phyloP scores from a whole-genome alignment of 1,140 invertebrate species.

The Thaumetopoea pityocampa region DNA sequence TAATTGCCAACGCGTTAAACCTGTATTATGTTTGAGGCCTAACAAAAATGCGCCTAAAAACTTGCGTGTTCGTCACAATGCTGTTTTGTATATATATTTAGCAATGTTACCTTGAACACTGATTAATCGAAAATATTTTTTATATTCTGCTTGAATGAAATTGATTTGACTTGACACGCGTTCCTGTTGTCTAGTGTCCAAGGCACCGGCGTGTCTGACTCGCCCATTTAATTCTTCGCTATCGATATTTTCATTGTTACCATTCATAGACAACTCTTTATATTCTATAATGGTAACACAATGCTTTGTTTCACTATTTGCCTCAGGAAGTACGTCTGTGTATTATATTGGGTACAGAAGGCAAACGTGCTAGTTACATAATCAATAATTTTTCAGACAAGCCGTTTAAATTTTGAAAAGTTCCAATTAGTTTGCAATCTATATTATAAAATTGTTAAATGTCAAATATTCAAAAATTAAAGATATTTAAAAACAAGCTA shows the following conservation, averaged over 20 bases:
- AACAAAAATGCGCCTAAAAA: too few relatives aligned
- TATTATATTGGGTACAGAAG: slow-evolving; percentile 1
- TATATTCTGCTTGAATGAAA: slow-evolving; percentile 5
- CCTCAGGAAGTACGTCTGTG: slow-evolving; percentile 11
- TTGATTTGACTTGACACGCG: slow-evolving; percentile 10
- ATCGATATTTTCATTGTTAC: slow-evolving; percentile 13
- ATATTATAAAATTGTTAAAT: too few relatives aligned
- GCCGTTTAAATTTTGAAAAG: too few relatives aligned
- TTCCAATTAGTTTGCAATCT: too few relatives aligned
- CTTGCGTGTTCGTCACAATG: neutral
- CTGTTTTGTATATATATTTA: neutral
- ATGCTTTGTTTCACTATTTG: slow-evolving; percentile 15
- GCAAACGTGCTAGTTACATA: slow-evolving; percentile 3
- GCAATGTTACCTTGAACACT: slow-evolving; percentile 2
- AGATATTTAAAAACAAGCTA: too few relatives aligned
- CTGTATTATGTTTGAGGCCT: too few relatives aligned
- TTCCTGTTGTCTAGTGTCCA: slow-evolving; percentile 11
- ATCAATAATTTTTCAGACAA: slow-evolving; percentile 2
- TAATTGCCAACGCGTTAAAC: too few relatives aligned
- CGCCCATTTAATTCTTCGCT: slow-evolving; percentile 8
- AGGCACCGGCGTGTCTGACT: slow-evolving; percentile 17
- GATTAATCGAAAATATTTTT: neutral
- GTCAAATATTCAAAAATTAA: too few relatives aligned
- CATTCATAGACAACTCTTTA: slow-evolving; percentile 16
- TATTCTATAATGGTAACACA: slow-evolving; percentile 17